Base-by-base conservation (phyloP, 2,113 vertebrate genomes). In the Callorhinus ursinus region DNA sequence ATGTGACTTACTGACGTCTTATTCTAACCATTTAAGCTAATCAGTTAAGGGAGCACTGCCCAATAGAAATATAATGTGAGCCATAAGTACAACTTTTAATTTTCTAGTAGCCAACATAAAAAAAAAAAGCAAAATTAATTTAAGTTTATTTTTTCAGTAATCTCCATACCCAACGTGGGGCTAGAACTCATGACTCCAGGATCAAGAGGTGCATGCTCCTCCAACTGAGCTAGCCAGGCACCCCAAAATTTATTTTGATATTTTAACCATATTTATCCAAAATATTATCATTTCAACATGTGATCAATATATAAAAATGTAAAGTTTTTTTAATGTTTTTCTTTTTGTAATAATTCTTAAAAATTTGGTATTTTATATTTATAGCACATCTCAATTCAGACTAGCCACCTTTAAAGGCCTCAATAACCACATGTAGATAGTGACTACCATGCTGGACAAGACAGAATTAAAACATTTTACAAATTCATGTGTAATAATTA, bases 281-380 rank as follows among this genome's bases (percentile, higher is more conserved):
- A 79, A 71, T 83, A 88, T 94, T 83, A 85, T 36, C 57, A 94
- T 42, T 92, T 46, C 7, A 51, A 33, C 36, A 96, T 72, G n/a
- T 86, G 55, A 74, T 86, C 39, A 69, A 83, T 53, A 53, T 61
- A 49, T 19, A 21, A 31, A 86, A 85, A 61, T 5, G 22, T 55
- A n/a, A 28, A 21, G 19, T 33, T 19, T 67, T 77, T 88, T 36
- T 33, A 53, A 7, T 4, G 15, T 59, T 57, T 42, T 36, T 53
- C 59, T 77, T 59, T 72, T 65, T 28, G 31, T 51, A 77, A n/a
- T 83, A 59, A 95, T 67, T 82, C 36, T 94, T 83, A 67, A 76
- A 69, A 83, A 39, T 76, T 49, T 83, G 57, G 59, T 76, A 69
- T 76, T 88, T 94, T 51, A 88, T 53, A 95, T 42, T 88, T 77